Conservation (phyloP, 2,888 invertebrate genomes). For the Clunio marinus region DNA sequence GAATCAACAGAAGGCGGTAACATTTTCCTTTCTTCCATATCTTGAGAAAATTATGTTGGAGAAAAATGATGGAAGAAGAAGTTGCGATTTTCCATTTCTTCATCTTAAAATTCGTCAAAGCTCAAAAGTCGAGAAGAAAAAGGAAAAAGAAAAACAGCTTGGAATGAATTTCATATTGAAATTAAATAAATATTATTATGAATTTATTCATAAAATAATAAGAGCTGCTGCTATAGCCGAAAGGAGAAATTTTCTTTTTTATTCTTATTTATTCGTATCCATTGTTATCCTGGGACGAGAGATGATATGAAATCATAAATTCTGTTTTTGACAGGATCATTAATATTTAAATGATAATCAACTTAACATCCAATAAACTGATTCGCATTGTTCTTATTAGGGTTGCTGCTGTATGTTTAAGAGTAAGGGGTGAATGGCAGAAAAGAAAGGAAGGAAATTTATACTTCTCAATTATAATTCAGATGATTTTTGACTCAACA, state of each 20-base stretch:
- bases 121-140: slow-evolving; percentile 34
- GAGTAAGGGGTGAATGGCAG: background rate
- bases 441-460: background rate
- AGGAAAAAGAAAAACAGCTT: background rate
- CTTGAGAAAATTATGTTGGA: background rate
- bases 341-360: slow-evolving; percentile 39
- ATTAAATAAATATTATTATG: slow-evolving; percentile 36
- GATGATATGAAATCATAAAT: background rate
- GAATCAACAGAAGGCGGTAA: slow-evolving; percentile 33
- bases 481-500: slow-evolving; percentile 19
- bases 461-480: background rate
- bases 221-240: slow-evolving; percentile 22
- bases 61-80: background rate
- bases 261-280: slow-evolving; percentile 3
- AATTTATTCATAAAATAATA: slow-evolving; percentile 22
- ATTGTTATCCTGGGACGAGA: background rate
- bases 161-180: slow-evolving; percentile 30
- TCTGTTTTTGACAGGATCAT: slow-evolving; percentile 37
- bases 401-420: background rate
- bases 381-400: slow-evolving; percentile 8
- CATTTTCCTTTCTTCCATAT: background rate
- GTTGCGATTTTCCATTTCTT: background rate
- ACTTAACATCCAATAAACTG: slow-evolving; percentile 28
- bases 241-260: background rate
- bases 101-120: slow-evolving; percentile 30